These are phyloP conservation scores for Dryomyza anilis DNA, from an alignment of 2,888 invertebrate genomes.

Conservation along the genomic window DNA sequence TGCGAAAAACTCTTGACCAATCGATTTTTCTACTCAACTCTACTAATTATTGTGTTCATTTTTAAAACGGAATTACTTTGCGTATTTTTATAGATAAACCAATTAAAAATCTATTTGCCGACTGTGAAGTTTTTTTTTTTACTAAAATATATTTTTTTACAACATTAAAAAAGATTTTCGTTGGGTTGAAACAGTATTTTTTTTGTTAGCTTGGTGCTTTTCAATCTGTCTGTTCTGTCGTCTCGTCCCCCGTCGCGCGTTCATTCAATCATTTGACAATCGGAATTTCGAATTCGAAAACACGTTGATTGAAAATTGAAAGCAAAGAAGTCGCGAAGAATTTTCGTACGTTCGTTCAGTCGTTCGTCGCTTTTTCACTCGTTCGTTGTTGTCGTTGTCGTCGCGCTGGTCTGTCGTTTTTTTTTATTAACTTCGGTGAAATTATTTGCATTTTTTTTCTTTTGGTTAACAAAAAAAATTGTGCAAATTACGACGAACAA, in stretches of 20 bases:
- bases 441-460: constrained; percentile 29
- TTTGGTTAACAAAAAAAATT: no score
- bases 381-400: constrained; percentile 36
- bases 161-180: background rate
- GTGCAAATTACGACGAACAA: constrained; percentile 33
- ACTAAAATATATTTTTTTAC: background rate
- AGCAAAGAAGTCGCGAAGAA: constrained; percentile 3
- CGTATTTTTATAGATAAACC: background rate
- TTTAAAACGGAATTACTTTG: background rate
- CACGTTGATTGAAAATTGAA: constrained; percentile 12
- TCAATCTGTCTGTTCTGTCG: no score
- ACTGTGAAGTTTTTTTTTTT: background rate
- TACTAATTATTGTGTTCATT: background rate
- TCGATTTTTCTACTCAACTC: background rate
- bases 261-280: constrained; percentile 13
- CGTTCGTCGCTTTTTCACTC: constrained; percentile 42
- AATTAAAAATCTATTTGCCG: background rate
- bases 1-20: background rate
- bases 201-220: background rate
- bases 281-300: constrained; percentile 13
- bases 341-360: constrained; percentile 30
- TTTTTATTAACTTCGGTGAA: constrained; percentile 37
- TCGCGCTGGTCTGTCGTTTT: constrained; percentile 34
- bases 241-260: no score
- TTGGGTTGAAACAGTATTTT: constrained; percentile 9